Conservation (phyloP, 2,888 invertebrate species). For the Cheilosia vernalis region DNA sequence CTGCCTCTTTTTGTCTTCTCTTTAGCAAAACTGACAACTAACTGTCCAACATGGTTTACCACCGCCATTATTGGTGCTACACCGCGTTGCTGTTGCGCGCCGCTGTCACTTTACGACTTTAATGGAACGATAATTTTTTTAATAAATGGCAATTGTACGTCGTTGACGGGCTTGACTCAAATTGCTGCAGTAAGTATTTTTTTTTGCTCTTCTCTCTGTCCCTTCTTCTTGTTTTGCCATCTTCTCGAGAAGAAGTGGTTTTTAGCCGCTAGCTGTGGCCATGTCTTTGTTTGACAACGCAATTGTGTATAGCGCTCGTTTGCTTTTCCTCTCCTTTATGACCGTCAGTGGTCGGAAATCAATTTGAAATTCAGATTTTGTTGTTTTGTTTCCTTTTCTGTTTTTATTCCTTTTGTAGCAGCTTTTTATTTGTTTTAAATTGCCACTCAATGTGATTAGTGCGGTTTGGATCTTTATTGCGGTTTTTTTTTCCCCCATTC, state of each 20-base stretch:
- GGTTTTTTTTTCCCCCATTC: conserved; percentile 1
- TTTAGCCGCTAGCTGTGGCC: conserved; percentile 33
- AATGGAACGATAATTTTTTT: conserved; percentile 73
- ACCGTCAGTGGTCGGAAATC: conserved; percentile 43
- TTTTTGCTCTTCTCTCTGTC: not conserved
- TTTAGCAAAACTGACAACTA: conserved; percentile 33
- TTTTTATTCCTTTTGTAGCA: conserved; percentile 43
- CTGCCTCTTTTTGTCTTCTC: not conserved
- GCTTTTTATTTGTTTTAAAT: conserved; percentile 73
- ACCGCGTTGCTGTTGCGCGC: conserved; percentile 32
- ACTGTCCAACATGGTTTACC: conserved; percentile 19
- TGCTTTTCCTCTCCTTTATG: conserved; percentile 21
- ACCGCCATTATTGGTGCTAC: not conserved
- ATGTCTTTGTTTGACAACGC: conserved; percentile 52
- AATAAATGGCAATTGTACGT: conserved; percentile 63
- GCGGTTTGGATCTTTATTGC: conserved; percentile 65
- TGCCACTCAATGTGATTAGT: conserved; percentile 72
- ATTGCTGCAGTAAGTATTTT: conserved; percentile 52
- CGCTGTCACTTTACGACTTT: conserved; percentile 63
- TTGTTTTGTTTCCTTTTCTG: conserved; percentile 4
- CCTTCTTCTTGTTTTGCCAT: conserved; percentile 4
- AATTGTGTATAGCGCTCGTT: conserved; percentile 18
- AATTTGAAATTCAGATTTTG: conserved; percentile 61
- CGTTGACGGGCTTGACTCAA: conserved; percentile 66
- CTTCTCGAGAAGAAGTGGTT: conserved; percentile 20